Evolutionary conservation across 1,140 invertebrate genomes (phyloP).

Genomic region (Teleopsis dalmanni): DNA sequence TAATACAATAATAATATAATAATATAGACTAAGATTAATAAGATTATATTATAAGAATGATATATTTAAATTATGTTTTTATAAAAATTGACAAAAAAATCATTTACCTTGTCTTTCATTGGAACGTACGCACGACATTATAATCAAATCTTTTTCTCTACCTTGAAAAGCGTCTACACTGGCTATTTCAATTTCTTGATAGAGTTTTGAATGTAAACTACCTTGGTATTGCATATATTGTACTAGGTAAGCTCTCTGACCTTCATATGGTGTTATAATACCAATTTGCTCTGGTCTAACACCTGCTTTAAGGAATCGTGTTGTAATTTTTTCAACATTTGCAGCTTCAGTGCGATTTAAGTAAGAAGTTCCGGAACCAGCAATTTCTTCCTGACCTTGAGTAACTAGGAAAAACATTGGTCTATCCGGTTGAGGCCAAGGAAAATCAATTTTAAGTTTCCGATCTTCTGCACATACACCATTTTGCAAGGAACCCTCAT

Average conservation of each 20-base stretch:
- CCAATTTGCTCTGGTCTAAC: conserved; percentile 98
- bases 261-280: conserved; percentile 99
- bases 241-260: conserved; percentile 94
- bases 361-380: conserved; percentile 96
- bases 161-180: conserved; percentile 99
- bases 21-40: too few relatives aligned
- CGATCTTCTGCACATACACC: conserved; percentile 95
- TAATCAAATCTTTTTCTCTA: conserved; percentile 97
- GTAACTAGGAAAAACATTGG: conserved; percentile 99
- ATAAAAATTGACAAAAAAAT: too few relatives aligned
- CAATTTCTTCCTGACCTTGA: conserved; percentile 97
- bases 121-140: conserved; percentile 93
- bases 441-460: conserved; percentile 88
- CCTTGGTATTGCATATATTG: conserved; percentile 99
- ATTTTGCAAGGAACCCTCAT: conserved; percentile 97
- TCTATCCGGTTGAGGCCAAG: conserved; percentile 92
- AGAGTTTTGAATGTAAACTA: conserved; percentile 89
- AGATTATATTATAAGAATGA: too few relatives aligned
- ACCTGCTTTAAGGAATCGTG: conserved; percentile 85
- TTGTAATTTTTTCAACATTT: conserved; percentile 96
- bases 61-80: too few relatives aligned
- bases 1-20: not conserved
- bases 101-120: conserved; percentile 77
- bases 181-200: conserved; percentile 98
- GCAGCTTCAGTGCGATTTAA: conserved; percentile 97